A percentile compares a stretch with the other conserved stretches of the same genome.
Conservation (phyloP, 2,888 invertebrate genomes). For the Scaptomyza tumidula region DNA sequence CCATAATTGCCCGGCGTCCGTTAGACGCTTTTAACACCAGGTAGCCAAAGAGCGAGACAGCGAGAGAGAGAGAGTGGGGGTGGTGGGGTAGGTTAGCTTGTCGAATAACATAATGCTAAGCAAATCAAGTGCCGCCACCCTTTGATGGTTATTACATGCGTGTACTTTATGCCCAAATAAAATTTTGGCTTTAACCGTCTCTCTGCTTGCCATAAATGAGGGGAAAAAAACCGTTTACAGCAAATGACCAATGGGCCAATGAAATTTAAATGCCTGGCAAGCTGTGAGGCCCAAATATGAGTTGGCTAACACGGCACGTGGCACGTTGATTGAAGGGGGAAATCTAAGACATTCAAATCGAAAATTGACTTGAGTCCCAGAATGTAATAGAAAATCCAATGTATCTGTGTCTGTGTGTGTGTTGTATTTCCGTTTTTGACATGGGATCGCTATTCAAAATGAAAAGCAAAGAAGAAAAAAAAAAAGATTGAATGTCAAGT, state of each 20-base stretch:
- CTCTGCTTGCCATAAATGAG: slow-evolving; percentile 4
- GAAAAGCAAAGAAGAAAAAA: background rate
- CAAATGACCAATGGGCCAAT: slow-evolving; percentile 43
- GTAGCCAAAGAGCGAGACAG: background rate
- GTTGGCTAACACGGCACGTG: slow-evolving; percentile 51
- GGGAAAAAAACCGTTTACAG: slow-evolving; percentile 19
- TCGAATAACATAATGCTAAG: slow-evolving; percentile 49
- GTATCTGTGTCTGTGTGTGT: background rate
- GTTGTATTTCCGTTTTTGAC: slow-evolving; percentile 42
- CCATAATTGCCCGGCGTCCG: slow-evolving; percentile 74
- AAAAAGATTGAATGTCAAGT: slow-evolving; percentile 44
- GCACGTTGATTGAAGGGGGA: slow-evolving; percentile 28
- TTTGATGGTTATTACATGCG: slow-evolving; percentile 66
- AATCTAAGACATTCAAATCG: slow-evolving; percentile 38
- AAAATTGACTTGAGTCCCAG: slow-evolving; percentile 40
- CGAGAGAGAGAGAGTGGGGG: background rate
- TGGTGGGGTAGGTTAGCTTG: background rate
- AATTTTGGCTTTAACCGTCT: slow-evolving; percentile 42
- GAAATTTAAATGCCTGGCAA: slow-evolving; percentile 56
- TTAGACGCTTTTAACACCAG: slow-evolving; percentile 49
- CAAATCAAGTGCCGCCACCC: slow-evolving; percentile 57
- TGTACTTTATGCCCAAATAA: slow-evolving; percentile 63
- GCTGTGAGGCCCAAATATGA: slow-evolving; percentile 33
- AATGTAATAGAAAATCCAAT: slow-evolving; percentile 36
- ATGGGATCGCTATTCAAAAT: slow-evolving; percentile 15